These are phyloP conservation scores for Asteroscopus sphinx DNA, from an alignment of 2,888 invertebrate genomes.

Conservation along the genomic window DNA sequence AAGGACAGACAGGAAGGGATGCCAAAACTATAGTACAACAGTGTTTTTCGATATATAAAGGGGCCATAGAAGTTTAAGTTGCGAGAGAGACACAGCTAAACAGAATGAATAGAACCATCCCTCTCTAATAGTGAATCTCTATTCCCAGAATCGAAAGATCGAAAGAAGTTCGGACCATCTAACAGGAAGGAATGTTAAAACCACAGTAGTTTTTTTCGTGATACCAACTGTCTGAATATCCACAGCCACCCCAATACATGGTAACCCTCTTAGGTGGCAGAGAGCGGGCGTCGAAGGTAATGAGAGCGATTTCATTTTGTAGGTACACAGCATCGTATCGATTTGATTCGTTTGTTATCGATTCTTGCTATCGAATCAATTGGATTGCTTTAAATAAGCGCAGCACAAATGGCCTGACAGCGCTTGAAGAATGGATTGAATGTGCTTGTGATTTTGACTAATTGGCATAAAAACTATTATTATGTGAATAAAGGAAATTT, in stretches of 20 bases:
- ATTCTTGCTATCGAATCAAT: slow-evolving; percentile 32
- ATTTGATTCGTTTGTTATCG: slow-evolving; percentile 59
- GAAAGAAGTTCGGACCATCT: too few species aligned
- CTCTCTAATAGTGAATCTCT: too few species aligned
- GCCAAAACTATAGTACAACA: too few species aligned
- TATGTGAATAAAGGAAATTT: neutral
- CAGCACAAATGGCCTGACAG: slow-evolving; percentile 1
- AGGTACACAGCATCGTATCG: slow-evolving; percentile 55
- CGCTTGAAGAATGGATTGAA: slow-evolving; percentile 16
- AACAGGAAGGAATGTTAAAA: too few species aligned
- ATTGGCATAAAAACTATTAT: neutral
- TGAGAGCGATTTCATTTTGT: slow-evolving; percentile 57
- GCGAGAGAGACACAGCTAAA: too few species aligned
- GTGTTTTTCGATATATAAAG: too few species aligned
- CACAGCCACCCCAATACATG: slow-evolving; percentile 16
- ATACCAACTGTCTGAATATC: slow-evolving; percentile 31
- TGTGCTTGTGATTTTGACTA: slow-evolving; percentile 10
- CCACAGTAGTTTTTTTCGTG: too few species aligned
- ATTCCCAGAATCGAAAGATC: neutral
- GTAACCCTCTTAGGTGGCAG: slow-evolving; percentile 45
- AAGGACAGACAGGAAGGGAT: too few species aligned
- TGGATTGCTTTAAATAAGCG: slow-evolving; percentile 41
- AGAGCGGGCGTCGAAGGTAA: slow-evolving; percentile 55
- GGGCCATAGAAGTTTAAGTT: too few species aligned
- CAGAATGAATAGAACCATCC: too few species aligned